A percentile compares a stretch with the other conserved stretches of the same genome.
Evolutionary conservation across 2,113 vertebrate species (phyloP).

Genomic region (Gobius niger): DNA sequence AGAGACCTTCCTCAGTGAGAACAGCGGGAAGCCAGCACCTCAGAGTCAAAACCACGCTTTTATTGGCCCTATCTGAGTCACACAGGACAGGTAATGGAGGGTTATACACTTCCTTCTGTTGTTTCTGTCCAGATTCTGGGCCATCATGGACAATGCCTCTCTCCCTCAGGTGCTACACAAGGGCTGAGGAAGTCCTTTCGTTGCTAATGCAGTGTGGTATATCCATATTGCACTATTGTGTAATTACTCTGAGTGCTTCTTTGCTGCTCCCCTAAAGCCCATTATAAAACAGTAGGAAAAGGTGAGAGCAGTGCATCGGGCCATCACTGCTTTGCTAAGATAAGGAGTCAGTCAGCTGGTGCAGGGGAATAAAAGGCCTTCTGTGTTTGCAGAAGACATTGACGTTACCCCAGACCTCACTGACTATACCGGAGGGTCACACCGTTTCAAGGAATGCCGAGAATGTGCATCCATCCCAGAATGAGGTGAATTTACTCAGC

Average conservation of each 20-base stretch:
- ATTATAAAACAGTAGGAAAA: slow-evolving; percentile 21
- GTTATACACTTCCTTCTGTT: background rate
- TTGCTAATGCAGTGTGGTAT: background rate
- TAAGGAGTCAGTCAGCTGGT: slow-evolving; percentile 47
- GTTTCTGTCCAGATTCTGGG: too few relatives aligned
- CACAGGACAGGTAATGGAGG: slow-evolving; percentile 1
- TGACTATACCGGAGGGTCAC: slow-evolving; percentile 33
- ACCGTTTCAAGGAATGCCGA: slow-evolving; percentile 36
- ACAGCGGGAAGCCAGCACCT: slow-evolving; percentile 17
- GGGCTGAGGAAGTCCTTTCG: too few relatives aligned
- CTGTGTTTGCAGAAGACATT: slow-evolving; percentile 38
- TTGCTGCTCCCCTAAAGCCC: background rate
- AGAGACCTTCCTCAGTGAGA: slow-evolving; percentile 29
- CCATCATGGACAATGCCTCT: too few relatives aligned
- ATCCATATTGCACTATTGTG: background rate
- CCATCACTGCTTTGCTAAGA: slow-evolving; percentile 31
- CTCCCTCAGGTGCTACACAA: too few relatives aligned
- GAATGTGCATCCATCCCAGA: slow-evolving; percentile 37
- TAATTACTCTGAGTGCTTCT: background rate
- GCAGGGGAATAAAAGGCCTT: slow-evolving; percentile 34
- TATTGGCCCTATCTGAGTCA: background rate
- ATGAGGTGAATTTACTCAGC: slow-evolving; percentile 21
- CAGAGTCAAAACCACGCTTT: slow-evolving; percentile 4
- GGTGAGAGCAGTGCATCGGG: slow-evolving; percentile 14
- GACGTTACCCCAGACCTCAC: background rate